Evolutionary conservation across 2,113 vertebrate genomes (phyloP).

Genomic region (Mus pahari): DNA sequence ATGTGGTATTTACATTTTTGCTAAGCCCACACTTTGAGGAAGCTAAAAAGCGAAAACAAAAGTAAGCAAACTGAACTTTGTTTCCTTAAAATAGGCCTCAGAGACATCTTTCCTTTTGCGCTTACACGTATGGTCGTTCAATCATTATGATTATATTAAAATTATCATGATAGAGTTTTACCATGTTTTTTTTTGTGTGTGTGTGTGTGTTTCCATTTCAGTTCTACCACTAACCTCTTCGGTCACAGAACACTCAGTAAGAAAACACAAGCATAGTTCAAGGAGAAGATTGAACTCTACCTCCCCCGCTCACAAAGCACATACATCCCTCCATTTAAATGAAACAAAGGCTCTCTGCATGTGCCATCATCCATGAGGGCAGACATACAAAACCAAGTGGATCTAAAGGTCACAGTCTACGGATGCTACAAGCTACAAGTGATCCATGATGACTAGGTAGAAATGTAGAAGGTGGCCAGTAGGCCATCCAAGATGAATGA

Average conservation of each 20-base stretch:
- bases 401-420: background rate
- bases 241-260: background rate
- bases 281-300: background rate
- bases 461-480: background rate
- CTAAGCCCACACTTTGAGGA: background rate
- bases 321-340: background rate
- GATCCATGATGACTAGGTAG: background rate
- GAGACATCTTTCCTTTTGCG: background rate
- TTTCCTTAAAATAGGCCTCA: slow-evolving; percentile 44
- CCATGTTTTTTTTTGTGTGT: background rate
- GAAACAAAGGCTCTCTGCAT: background rate
- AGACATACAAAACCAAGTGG: background rate
- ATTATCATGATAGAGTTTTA: background rate
- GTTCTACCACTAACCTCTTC: background rate
- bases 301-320: background rate
- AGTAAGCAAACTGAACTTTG: background rate
- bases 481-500: background rate
- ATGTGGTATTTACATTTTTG: background rate
- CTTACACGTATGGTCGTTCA: background rate
- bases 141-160: background rate
- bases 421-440: background rate
- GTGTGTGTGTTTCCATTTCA: background rate
- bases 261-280: background rate
- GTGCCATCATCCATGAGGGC: background rate
- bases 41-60: background rate